Percentiles rank a stretch among this genome's conserved stretches.
These are phyloP conservation scores for Apostichopus californicus DNA, from an alignment of 35 echinoderm and acorn worm species.

Conservation along the genomic window DNA sequence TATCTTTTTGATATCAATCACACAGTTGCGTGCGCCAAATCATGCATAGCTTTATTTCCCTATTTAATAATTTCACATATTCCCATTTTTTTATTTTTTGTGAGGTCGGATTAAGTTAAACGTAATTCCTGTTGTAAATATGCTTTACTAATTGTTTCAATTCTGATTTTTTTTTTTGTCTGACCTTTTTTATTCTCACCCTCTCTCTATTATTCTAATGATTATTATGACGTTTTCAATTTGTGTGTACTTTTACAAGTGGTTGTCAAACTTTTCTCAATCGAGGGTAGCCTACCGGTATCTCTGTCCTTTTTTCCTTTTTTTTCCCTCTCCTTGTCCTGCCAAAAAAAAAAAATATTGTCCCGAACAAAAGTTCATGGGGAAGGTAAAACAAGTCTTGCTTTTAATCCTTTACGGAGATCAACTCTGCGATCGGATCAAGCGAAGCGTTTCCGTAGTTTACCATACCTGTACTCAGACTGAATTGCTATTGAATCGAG, in stretches of 20 bases:
- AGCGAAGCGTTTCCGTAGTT: constrained; percentile 31
- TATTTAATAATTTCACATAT: too few relatives aligned
- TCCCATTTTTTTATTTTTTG: neutral
- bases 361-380: neutral
- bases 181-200: neutral
- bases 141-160: neutral
- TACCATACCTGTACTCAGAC: constrained; percentile 4
- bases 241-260: too few relatives aligned
- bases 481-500: neutral
- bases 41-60: neutral
- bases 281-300: neutral
- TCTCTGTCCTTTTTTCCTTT: constrained; percentile 8
- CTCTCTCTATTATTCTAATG: neutral
- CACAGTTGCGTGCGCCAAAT: neutral
- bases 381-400: constrained; percentile 2
- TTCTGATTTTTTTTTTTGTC: neutral
- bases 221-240: neutral
- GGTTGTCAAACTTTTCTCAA: neutral
- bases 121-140: neutral
- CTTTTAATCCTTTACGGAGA: neutral
- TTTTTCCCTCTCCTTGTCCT: neutral
- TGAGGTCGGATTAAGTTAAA: neutral
- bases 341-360: neutral
- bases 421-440: neutral
- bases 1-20: too few relatives aligned